Percentiles rank a stretch among this genome's conserved stretches.
Conservation (phyloP, 2,113 vertebrate species). For the Meles meles region DNA sequence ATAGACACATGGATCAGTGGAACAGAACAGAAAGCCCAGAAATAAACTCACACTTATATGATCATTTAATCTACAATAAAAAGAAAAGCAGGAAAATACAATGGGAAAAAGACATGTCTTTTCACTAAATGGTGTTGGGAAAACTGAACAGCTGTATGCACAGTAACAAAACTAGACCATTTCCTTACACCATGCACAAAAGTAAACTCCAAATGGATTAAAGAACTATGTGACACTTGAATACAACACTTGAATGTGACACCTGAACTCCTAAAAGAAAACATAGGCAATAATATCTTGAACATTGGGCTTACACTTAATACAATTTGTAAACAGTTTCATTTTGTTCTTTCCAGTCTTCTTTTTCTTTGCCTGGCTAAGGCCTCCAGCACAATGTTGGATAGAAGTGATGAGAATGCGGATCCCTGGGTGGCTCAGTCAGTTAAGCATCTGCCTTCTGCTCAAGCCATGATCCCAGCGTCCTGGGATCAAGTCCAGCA, state of each 20-base stretch:
- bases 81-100: background rate
- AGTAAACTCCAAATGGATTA: background rate
- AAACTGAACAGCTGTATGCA: background rate
- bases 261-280: background rate
- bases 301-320: background rate
- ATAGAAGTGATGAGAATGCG: background rate
- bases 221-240: background rate
- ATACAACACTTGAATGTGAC: background rate
- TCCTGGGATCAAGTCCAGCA: too few relatives aligned
- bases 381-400: background rate
- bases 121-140: background rate
- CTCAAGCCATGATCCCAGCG: too few relatives aligned
- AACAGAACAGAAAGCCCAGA: background rate
- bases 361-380: background rate
- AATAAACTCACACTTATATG: background rate
- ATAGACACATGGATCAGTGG: background rate
- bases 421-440: too few relatives aligned
- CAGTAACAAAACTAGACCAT: background rate
- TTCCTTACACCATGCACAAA: background rate
- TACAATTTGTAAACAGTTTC: background rate
- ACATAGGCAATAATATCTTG: background rate
- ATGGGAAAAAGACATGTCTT: background rate
- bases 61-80: background rate
- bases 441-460: too few relatives aligned
- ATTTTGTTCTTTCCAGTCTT: background rate